These are phyloP conservation scores for Carollia perspicillata DNA, from an alignment of 2,113 vertebrate genomes.

Conservation along the genomic window DNA sequence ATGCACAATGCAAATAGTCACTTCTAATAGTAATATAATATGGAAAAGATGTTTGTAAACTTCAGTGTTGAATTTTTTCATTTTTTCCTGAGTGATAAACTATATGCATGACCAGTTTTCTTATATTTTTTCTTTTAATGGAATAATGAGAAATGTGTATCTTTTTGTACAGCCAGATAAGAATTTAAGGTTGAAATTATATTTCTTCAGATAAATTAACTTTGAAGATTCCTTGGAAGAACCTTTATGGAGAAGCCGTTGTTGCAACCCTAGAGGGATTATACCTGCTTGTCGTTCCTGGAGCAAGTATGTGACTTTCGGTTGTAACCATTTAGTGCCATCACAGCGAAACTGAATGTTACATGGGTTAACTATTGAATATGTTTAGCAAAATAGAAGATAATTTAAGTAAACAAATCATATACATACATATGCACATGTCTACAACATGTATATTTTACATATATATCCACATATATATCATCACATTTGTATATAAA, in stretches of 20 bases:
- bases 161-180: conserved; percentile 20
- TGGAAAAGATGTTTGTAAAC: neutral
- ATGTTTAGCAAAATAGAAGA: neutral
- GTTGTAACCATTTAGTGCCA: neutral
- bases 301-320: conserved; percentile 89
- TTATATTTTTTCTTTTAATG: conserved; percentile 23
- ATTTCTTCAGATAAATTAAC: conserved; percentile 91
- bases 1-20: neutral
- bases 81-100: neutral
- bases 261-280: conserved; percentile 94
- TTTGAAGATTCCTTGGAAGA: conserved; percentile 99
- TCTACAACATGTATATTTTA: neutral
- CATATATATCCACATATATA: neutral
- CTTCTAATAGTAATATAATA: neutral
- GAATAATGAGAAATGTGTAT: neutral
- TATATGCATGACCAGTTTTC: neutral
- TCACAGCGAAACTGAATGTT: neutral
- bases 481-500: neutral
- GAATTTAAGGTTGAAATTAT: conserved; percentile 54
- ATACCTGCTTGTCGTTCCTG: conserved; percentile 95
- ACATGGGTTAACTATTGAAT: neutral
- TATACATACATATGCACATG: neutral
- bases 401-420: neutral
- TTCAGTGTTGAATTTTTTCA: neutral
- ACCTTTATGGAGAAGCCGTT: conserved; percentile 96